Conservation (phyloP, 2,888 invertebrate species). For the Neoscelio sp. region DNA sequence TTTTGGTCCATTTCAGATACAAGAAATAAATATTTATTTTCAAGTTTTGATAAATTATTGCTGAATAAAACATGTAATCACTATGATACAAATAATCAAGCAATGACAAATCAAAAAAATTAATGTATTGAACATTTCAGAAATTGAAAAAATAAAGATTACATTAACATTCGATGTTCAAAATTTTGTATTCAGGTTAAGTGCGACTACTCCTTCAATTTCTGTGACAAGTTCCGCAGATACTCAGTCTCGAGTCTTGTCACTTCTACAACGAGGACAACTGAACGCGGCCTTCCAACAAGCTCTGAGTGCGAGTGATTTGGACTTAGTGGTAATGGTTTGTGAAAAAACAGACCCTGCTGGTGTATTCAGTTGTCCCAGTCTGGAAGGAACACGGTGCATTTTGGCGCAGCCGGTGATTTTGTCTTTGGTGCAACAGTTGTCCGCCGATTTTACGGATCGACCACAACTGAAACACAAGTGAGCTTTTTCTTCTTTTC, state of each 20-base stretch:
- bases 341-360: slow-evolving; percentile 93
- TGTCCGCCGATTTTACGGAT: slow-evolving; percentile 94
- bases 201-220: slow-evolving; percentile 90
- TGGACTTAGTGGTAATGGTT: slow-evolving; percentile 93
- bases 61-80: too few species aligned
- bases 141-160: too few species aligned
- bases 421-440: slow-evolving; percentile 96
- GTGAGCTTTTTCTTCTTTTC: slow-evolving; percentile 83
- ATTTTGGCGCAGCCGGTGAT: slow-evolving; percentile 94
- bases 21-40: not conserved
- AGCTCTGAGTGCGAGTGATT: slow-evolving; percentile 94
- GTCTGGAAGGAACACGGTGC: slow-evolving; percentile 86
- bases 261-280: slow-evolving; percentile 86
- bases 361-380: slow-evolving; percentile 87
- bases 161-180: too few species aligned
- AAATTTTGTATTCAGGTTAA: slow-evolving; percentile 86
- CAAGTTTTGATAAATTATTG: too few species aligned
- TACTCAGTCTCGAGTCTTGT: slow-evolving; percentile 78
- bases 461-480: slow-evolving; percentile 93
- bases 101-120: too few species aligned
- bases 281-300: slow-evolving; percentile 95
- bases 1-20: not conserved
- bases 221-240: slow-evolving; percentile 82
- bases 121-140: too few species aligned
- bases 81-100: too few species aligned